Base-by-base conservation (phyloP, 2,888 invertebrate genomes). In the Nomada ferruginata region DNA sequence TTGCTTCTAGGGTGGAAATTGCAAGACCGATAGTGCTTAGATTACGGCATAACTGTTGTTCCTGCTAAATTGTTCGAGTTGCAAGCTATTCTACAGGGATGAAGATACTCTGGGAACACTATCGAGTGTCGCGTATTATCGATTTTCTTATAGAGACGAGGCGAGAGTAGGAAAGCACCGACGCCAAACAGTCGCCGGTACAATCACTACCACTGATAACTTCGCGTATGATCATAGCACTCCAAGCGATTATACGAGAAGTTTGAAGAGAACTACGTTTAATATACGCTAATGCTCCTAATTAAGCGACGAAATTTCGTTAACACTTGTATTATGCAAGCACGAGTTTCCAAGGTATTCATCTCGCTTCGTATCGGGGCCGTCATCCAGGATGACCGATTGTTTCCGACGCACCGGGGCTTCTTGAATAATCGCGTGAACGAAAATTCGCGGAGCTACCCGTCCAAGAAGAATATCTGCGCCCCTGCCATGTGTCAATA, bases 391-490 rank as follows among this genome's bases (percentile, higher is more conserved):
- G 50, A 36, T 20, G 29, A 36, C 29, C 60, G 60, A 71, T 61
- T 52, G 50, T 61, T 50, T 60, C 36, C 59, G 26, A n/a, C 10
- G 1, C 44, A 0, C n/a, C n/a, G 52, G 52, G 15, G 36, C 36
- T n/a, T 3, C 20, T 18, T 59, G 57, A 66, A 66, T 65, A 20
- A 66, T 66, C 18, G 57, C 57, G 20, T 13, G 57, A 20, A 2
- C n/a, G 29, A 50, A 50, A 50, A 15, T 29, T 13, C 20, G 53
- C 4, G 55, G 7, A 29, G 55, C 64, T 47, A 73, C 55, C 29
- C 44, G 26, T 15, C 55, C 15, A 26, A 66, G 73, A 73, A 65
- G 36, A 65, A 73, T 73, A 66, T 50, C 20, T 23, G 13, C 73
- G 64, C 72, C 18, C 13, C 23, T 47, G 57, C 44, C 47, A 11